A percentile compares a stretch with the other conserved stretches of the same genome.
phyloP scores from a whole-genome alignment of 2,113 vertebrate genomes.

The Pogona vitticeps region DNA sequence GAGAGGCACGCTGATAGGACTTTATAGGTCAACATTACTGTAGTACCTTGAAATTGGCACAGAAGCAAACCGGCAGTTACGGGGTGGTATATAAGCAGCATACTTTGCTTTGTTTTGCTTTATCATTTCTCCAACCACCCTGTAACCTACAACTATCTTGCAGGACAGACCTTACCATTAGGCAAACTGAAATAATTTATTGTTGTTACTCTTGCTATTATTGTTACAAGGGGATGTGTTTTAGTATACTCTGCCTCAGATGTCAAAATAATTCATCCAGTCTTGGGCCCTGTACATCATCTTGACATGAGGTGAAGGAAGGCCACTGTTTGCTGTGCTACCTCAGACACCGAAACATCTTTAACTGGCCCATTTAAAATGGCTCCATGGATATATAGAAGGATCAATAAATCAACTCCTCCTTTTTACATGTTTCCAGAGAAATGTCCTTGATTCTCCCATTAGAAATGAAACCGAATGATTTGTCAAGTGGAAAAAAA shows the following conservation, averaged over 20 bases:
- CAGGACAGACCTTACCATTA: neutral
- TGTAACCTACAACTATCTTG: too few relatives aligned
- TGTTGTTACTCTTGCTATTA: neutral
- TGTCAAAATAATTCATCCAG: neutral
- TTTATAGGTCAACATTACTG: too few relatives aligned
- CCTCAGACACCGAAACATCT: neutral
- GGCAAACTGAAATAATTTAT: too few relatives aligned
- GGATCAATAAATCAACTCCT: conserved; percentile 36
- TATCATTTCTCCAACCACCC: too few relatives aligned
- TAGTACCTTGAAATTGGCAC: too few relatives aligned
- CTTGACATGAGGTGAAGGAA: neutral
- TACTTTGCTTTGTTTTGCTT: too few relatives aligned
- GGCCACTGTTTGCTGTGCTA: neutral
- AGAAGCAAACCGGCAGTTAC: too few relatives aligned
- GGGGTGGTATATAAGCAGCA: too few relatives aligned
- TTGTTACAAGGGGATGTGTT: neutral
- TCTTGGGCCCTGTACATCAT: neutral
- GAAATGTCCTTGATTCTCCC: conserved; percentile 55
- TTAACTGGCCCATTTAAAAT: neutral
- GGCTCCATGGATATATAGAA: neutral
- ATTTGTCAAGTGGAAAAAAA: conserved; percentile 58
- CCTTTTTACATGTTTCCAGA: conserved; percentile 56
- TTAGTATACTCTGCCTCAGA: neutral
- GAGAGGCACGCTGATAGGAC: too few relatives aligned
- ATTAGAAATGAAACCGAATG: conserved; percentile 34